Evolutionary conservation across 2,888 invertebrate species (phyloP), one percentile per base, ranked within the genome.

Genomic region (Eulithis prunata): DNA sequence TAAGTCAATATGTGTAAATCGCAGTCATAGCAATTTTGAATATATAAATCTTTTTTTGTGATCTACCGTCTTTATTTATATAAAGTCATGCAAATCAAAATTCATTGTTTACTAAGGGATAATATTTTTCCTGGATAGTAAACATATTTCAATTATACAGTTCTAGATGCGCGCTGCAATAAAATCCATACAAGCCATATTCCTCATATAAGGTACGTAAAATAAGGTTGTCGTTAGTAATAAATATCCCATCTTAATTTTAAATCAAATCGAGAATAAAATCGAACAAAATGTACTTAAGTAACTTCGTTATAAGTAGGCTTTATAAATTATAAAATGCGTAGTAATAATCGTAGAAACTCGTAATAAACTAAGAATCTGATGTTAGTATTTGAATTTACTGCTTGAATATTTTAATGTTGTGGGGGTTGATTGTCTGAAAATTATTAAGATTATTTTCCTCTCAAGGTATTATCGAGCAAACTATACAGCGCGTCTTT

Each of bases 211-310:
- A 85, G 79, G 78, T 82, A 80, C 80, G 78, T 85, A 86, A 84
- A 78, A 77, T 91, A 91, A 89, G 89, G 86, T 91, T 90, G 88
- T 90, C 89, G 85, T 88, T 90, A 90, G 89, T 81, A 78, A 81
- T 87, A 83, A 84, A 88, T 87, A 87, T 86, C 86, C 85, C 86
- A 88, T 86, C 84, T 84, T 87, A 86, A 78, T 83, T 84, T 86
- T 80, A 84, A 84, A 80, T 77, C 83, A 81, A 84, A 86, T 87
- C 87, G 86, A 88, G 85, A 85, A 81, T 70, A 81, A 86, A 88
- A 89, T 90, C 87, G 89, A 92, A 91, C 90, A 91, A 90, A 90
- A 90, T 90, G 93, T 93, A 93, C 93, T 92, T 93, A 93, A 92
- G 90, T 90, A 90, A 91, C 83, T 82, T 91, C 84, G 88, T 85